These are phyloP conservation scores for Clanis bilineata DNA, from an alignment of 2,888 invertebrate genomes.

Conservation along the genomic window DNA sequence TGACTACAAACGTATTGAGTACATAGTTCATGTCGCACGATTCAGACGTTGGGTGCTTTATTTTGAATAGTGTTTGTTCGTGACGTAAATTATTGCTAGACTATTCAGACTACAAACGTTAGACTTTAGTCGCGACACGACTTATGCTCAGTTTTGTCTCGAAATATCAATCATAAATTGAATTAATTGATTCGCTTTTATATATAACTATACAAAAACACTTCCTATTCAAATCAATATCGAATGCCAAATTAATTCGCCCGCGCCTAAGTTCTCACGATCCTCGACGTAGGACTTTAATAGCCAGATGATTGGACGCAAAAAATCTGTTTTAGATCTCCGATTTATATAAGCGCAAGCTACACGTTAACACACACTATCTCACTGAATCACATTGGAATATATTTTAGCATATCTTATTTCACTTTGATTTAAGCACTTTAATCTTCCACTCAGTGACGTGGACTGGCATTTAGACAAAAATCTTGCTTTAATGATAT, in stretches of 20 bases:
- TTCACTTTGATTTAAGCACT: not conserved
- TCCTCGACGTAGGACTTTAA: not conserved
- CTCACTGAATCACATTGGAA: not conserved
- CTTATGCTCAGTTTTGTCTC: not conserved
- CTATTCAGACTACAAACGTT: not conserved
- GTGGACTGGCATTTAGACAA: too few relatives aligned
- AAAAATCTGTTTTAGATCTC: constrained; percentile 8
- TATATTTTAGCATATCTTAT: not conserved
- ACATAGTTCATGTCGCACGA: constrained; percentile 10
- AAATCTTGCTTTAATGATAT: too few relatives aligned
- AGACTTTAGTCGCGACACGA: not conserved
- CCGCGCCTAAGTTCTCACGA: constrained; percentile 8
- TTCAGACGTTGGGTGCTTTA: not conserved
- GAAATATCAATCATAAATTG: constrained; percentile 8
- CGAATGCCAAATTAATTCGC: constrained; percentile 13
- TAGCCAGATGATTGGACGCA: constrained; percentile 11
- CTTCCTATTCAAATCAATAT: constrained; percentile 13
- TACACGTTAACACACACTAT: not conserved
- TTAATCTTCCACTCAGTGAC: too few relatives aligned
- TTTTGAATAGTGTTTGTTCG: not conserved
- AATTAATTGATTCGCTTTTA: not conserved
- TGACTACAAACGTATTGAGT: constrained; percentile 12
- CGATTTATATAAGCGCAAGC: not conserved
- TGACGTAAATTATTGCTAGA: not conserved
- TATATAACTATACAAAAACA: not conserved